phyloP scores from a whole-genome alignment of 2,113 vertebrate genomes.

The Hoplias malabaricus region DNA sequence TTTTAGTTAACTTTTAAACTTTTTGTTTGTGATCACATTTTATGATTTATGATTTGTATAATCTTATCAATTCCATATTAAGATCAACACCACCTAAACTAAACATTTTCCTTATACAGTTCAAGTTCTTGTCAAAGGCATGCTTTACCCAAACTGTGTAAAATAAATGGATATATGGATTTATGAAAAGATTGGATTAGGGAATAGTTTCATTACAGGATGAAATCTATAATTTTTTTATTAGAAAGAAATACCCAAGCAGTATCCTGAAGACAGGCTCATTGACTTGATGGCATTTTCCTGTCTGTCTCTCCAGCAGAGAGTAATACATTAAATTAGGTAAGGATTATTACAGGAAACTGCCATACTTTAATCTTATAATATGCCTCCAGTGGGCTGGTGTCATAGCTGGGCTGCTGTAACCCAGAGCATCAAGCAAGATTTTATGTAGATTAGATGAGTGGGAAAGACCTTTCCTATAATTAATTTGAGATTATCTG shows the following conservation, averaged over 20 bases:
- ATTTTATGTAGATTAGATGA: slow-evolving; percentile 15
- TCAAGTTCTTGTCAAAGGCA: too few species aligned
- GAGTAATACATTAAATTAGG: slow-evolving; percentile 27
- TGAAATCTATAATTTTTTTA: neutral
- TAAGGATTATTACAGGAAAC: slow-evolving; percentile 27
- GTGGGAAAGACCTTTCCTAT: neutral
- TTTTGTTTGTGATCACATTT: too few species aligned
- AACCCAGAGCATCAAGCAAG: neutral
- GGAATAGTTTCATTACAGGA: too few species aligned
- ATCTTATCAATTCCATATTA: too few species aligned
- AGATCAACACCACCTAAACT: too few species aligned
- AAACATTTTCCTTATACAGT: too few species aligned
- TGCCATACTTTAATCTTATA: slow-evolving; percentile 30
- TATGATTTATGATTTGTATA: too few species aligned
- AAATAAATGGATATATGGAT: too few species aligned
- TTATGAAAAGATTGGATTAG: too few species aligned
- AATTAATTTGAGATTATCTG: neutral
- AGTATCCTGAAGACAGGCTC: neutral
- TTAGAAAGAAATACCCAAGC: neutral
- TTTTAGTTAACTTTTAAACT: too few species aligned
- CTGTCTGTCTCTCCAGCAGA: slow-evolving; percentile 16
- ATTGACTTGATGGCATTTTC: slow-evolving; percentile 14
- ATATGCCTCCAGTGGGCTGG: slow-evolving; percentile 7
- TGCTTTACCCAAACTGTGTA: too few species aligned
- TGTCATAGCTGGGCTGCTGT: neutral